Evolutionary conservation across 2,888 invertebrate species (phyloP).

Genomic region (Synanthedon myopaeformis): DNA sequence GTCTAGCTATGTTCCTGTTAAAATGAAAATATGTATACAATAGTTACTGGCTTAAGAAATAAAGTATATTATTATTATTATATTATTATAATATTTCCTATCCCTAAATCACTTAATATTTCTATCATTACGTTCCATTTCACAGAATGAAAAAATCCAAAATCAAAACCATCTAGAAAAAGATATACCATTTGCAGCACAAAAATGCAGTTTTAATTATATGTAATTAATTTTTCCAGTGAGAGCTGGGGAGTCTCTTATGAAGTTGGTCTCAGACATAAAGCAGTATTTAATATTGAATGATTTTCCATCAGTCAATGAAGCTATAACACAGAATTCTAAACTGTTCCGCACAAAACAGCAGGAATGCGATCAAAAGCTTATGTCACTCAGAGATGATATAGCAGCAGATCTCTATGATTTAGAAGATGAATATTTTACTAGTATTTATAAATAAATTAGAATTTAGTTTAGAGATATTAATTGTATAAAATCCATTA

Average conservation of each 20-base stretch:
- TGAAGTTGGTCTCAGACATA: conserved; percentile 97
- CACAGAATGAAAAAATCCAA: no score
- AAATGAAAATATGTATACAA: no score
- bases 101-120: no score
- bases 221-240: conserved; percentile 66
- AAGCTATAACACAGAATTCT: conserved; percentile 94
- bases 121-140: no score
- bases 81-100: no score
- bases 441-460: conserved; percentile 80
- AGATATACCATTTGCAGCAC: neutral
- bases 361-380: conserved; percentile 91
- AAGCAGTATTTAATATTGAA: conserved; percentile 98
- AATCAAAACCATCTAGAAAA: neutral
- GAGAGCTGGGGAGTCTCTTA: conserved; percentile 94
- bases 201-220: neutral
- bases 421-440: conserved; percentile 93
- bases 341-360: conserved; percentile 90
- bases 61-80: no score
- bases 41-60: no score
- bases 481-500: no score
- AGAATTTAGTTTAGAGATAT: no score
- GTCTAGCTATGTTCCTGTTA: no score
- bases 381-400: conserved; percentile 92
- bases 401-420: conserved; percentile 95
- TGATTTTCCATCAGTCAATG: conserved; percentile 98